These are phyloP conservation scores for Octopus sinensis DNA, from an alignment of 1,140 invertebrate species.

Conservation along the genomic window DNA sequence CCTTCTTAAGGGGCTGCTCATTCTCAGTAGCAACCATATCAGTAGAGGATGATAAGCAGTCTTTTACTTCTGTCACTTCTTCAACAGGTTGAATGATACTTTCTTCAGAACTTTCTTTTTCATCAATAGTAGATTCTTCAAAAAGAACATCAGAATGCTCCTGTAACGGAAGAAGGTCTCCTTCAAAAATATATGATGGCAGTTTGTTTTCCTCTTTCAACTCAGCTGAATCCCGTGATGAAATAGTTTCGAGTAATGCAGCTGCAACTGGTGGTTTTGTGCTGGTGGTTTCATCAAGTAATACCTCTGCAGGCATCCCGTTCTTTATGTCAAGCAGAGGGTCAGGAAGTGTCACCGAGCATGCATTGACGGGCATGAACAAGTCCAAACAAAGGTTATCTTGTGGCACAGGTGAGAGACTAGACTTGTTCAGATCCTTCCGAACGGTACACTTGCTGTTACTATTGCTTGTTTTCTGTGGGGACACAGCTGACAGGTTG, in stretches of 20 bases:
- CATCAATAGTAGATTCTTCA: background rate
- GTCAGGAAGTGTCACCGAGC: background rate
- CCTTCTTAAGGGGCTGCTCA: no score
- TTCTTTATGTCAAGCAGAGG: background rate
- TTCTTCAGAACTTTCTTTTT: background rate
- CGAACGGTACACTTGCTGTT: no score
- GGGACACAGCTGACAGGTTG: no score
- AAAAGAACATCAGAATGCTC: slow-evolving; percentile 2
- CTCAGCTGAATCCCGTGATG: background rate
- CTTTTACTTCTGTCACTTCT: background rate
- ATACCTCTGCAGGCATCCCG: background rate
- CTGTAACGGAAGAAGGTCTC: background rate
- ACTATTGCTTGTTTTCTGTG: no score
- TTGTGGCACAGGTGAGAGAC: no score
- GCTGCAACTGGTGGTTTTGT: background rate
- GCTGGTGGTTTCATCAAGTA: slow-evolving; percentile 2
- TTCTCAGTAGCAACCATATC: no score
- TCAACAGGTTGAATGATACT: background rate
- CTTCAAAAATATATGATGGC: slow-evolving; percentile 1
- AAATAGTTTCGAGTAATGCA: background rate
- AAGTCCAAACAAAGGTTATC: no score
- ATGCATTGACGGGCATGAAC: background rate
- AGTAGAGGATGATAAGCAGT: no score
- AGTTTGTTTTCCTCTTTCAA: background rate
- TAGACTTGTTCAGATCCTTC: no score